Conservation (phyloP, 2,113 vertebrate genomes). For the Eurypyga helias region DNA sequence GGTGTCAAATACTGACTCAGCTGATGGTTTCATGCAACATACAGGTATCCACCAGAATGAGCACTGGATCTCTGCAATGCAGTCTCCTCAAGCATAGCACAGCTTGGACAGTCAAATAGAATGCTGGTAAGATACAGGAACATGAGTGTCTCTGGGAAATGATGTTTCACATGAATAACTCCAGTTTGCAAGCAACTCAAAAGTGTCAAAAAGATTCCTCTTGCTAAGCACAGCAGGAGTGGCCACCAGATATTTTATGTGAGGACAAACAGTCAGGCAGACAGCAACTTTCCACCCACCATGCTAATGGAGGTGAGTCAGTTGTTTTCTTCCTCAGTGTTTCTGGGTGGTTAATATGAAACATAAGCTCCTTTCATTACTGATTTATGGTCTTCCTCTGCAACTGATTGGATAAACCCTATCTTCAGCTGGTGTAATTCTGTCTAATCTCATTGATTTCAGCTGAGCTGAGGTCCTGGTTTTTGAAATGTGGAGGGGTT, state of each 20-base stretch:
- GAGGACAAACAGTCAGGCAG: neutral
- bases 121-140: neutral
- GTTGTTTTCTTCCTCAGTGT: neutral
- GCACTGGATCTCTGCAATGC: fast-evolving
- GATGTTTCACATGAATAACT: neutral
- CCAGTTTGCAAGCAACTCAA: neutral
- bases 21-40: neutral
- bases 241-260: neutral
- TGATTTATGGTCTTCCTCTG: neutral
- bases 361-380: neutral
- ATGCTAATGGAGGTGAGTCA: neutral
- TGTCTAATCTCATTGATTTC: neutral
- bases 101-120: neutral
- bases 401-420: neutral
- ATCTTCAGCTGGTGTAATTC: neutral
- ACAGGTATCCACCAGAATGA: neutral
- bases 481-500: neutral
- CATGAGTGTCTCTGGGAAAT: neutral
- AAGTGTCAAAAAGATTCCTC: neutral
- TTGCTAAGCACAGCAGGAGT: neutral
- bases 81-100: neutral
- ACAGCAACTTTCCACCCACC: neutral
- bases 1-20: neutral
- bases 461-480: neutral
- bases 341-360: neutral